Evolutionary conservation across 2,113 vertebrate genomes (phyloP).

Genomic region (Esox niger): DNA sequence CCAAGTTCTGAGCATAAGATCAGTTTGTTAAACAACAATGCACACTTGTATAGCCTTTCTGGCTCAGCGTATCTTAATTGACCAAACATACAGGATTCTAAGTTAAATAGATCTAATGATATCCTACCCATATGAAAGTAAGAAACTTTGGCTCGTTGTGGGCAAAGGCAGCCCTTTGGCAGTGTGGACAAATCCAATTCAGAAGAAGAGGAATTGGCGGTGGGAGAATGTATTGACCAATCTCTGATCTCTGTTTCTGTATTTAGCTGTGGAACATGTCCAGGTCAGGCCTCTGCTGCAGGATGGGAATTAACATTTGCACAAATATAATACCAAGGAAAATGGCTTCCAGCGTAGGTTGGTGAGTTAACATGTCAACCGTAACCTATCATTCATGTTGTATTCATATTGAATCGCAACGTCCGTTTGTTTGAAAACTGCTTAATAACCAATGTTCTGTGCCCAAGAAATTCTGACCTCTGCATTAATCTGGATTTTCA

Average conservation of each 20-base stretch:
- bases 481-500: too few relatives aligned
- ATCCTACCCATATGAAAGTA: conserved; percentile 40
- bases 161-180: conserved; percentile 34
- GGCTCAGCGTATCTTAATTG: conserved; percentile 1
- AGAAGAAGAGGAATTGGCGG: conserved; percentile 30
- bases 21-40: too few relatives aligned
- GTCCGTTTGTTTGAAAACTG: too few relatives aligned
- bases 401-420: too few relatives aligned
- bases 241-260: conserved; percentile 32
- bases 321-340: background rate
- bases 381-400: too few relatives aligned
- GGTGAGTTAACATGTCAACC: too few relatives aligned
- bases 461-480: too few relatives aligned
- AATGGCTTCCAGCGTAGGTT: too few relatives aligned
- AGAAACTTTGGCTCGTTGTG: conserved; percentile 38
- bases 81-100: conserved; percentile 41
- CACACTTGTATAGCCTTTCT: background rate
- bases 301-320: background rate
- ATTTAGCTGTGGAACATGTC: conserved; percentile 27
- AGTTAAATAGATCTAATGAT: conserved; percentile 45
- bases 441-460: too few relatives aligned
- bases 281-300: conserved; percentile 41
- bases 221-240: conserved; percentile 21
- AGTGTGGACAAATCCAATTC: conserved; percentile 47
- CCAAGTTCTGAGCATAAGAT: too few relatives aligned